Conservation (phyloP, 2,797 vertebrate species). For the Xenopus petersii region DNA sequence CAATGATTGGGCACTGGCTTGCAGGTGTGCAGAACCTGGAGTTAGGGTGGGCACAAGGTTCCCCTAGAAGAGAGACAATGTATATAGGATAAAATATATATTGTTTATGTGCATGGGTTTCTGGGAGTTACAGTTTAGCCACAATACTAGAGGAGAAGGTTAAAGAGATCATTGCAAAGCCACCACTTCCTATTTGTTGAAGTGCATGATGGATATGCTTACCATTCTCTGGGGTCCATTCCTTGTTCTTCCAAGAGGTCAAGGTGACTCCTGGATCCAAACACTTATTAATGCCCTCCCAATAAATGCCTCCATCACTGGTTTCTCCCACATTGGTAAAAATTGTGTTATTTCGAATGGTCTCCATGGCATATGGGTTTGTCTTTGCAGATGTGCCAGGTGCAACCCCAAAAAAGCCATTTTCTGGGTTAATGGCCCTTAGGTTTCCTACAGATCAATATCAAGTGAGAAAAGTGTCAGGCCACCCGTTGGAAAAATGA, state of each 20-base stretch:
- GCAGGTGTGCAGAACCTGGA: conserved; percentile 93
- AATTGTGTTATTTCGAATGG: conserved; percentile 85
- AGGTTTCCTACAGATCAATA: conserved; percentile 74
- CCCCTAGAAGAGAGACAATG: conserved; percentile 61
- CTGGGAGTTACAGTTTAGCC: no score
- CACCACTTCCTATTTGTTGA: no score
- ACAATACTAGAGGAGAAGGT: no score
- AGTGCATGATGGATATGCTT: conserved; percentile 20
- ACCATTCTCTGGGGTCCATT: conserved; percentile 79
- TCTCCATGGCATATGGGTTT: conserved; percentile 91
- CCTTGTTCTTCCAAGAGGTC: conserved; percentile 88
- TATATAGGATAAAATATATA: no score
- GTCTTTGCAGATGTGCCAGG: conserved; percentile 91
- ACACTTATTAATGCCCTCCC: conserved; percentile 89
- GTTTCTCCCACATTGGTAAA: conserved; percentile 95
- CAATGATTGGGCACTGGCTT: conserved; percentile 89
- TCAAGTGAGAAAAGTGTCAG: no score
- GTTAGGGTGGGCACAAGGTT: conserved; percentile 91
- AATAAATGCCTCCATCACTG: conserved; percentile 85
- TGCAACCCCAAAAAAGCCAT: conserved; percentile 93
- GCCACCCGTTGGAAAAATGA: no score
- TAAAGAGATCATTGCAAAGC: no score
- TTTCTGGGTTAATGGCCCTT: conserved; percentile 95
- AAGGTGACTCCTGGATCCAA: conserved; percentile 73
- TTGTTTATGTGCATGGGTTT: no score